Conservation (phyloP, 2,888 invertebrate genomes). For the Drosophila koepferae region DNA sequence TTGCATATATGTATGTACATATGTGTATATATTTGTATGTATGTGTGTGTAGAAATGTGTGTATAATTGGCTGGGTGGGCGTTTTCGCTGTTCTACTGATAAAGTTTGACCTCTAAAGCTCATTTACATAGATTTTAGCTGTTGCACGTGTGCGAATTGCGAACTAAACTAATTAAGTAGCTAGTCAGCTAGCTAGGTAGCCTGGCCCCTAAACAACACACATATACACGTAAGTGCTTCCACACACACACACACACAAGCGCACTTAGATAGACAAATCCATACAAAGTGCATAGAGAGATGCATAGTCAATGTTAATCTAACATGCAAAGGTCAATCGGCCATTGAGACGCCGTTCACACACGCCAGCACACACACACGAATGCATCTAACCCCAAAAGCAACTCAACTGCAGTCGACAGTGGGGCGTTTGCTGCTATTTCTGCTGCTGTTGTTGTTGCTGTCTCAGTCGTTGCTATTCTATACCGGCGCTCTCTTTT, state of each 20-base stretch:
- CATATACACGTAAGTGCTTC: neutral
- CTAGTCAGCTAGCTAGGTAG: neutral
- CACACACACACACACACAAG: neutral
- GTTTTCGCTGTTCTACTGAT: conserved; percentile 53
- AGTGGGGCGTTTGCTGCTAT: neutral
- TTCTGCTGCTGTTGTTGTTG: conserved; percentile 11
- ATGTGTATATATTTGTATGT: neutral
- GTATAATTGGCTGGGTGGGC: conserved; percentile 45
- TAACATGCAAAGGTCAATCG: conserved; percentile 80
- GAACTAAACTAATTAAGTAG: conserved; percentile 69
- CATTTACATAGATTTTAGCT: conserved; percentile 63
- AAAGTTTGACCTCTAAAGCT: conserved; percentile 69
- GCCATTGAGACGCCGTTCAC: conserved; percentile 61
- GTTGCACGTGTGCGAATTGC: conserved; percentile 63
- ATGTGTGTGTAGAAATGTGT: conserved; percentile 25
- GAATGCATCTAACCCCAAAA: conserved; percentile 17
- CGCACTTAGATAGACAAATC: neutral
- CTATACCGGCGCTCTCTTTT: conserved; percentile 48
- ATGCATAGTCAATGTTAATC: conserved; percentile 72
- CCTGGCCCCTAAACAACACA: conserved; percentile 21
- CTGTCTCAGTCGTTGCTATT: conserved; percentile 33
- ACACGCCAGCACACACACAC: conserved; percentile 6
- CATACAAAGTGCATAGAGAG: conserved; percentile 9
- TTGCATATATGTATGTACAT: neutral
- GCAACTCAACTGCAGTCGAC: conserved; percentile 21